Evolutionary conservation across 2,113 vertebrate genomes (phyloP).

Genomic region (Galemys pyrenaicus): DNA sequence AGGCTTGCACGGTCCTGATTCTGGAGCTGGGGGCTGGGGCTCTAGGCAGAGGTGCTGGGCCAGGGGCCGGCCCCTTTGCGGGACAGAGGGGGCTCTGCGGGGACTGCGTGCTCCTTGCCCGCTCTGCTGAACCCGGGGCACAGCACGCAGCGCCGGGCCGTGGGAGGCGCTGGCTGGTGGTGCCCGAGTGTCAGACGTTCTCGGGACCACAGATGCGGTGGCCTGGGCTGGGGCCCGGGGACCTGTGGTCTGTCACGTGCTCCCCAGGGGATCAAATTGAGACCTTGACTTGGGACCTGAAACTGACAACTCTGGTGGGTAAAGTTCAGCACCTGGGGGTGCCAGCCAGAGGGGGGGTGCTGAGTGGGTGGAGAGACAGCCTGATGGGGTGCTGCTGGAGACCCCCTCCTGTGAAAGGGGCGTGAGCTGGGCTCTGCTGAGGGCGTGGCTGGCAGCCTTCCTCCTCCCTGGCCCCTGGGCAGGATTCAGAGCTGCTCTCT

Average conservation of each 20-base stretch:
- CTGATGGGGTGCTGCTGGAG: accelerated
- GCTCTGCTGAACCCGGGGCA: not conserved
- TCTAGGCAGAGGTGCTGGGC: too few species aligned
- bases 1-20: not conserved
- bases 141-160: not conserved
- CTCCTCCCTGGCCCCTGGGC: accelerated
- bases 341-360: too few species aligned
- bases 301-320: not conserved
- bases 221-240: too few species aligned
- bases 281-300: not conserved
- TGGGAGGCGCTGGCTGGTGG: not conserved
- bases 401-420: not conserved
- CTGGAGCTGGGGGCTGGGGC: not conserved
- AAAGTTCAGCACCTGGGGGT: accelerated
- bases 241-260: not conserved
- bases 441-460: accelerated
- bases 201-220: not conserved
- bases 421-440: not conserved
- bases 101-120: accelerated
- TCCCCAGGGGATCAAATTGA: not conserved
- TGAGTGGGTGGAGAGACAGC: not conserved
- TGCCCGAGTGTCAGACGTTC: not conserved
- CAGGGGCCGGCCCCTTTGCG: not conserved
- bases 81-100: not conserved
- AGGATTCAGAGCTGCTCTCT: not conserved